These are phyloP conservation scores for Allygus modestus DNA, from an alignment of 2,888 invertebrate species.

Conservation along the genomic window DNA sequence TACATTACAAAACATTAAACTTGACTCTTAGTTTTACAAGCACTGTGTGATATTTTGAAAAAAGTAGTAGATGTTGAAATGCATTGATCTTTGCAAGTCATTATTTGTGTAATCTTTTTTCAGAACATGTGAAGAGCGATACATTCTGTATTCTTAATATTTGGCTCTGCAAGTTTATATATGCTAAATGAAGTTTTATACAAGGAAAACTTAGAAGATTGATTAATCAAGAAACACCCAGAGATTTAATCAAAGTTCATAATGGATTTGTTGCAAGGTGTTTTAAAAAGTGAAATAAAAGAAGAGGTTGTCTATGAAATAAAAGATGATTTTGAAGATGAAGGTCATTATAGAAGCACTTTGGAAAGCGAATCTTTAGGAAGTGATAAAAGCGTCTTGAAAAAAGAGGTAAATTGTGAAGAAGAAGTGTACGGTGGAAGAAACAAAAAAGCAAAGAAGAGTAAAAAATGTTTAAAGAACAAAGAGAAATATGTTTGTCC, in stretches of 20 bases:
- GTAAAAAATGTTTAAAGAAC: neutral
- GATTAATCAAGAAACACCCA: too few relatives aligned
- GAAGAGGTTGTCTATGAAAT: neutral
- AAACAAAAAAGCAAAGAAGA: neutral
- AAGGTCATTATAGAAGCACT: neutral
- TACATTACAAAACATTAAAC: too few relatives aligned
- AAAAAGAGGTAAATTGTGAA: too few relatives aligned
- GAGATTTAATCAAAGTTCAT: too few relatives aligned
- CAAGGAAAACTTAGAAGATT: too few relatives aligned
- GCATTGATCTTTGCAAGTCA: too few relatives aligned
- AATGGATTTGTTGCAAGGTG: slow-evolving; percentile 29
- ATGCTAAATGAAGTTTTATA: too few relatives aligned
- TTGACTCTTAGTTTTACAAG: too few relatives aligned
- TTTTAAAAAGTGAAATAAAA: neutral
- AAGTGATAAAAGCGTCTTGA: neutral
- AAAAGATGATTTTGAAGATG: neutral
- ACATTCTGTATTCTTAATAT: slow-evolving; percentile 36
- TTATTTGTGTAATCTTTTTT: too few relatives aligned
- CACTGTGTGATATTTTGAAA: too few relatives aligned
- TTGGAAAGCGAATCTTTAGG: neutral
- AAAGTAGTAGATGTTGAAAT: too few relatives aligned
- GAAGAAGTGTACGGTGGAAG: neutral
- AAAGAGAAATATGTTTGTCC: neutral
- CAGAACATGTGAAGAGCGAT: neutral
- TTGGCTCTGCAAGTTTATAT: neutral